phyloP scores from a whole-genome alignment of 1,140 invertebrate genomes.

The Sarcophaga peregrina region DNA sequence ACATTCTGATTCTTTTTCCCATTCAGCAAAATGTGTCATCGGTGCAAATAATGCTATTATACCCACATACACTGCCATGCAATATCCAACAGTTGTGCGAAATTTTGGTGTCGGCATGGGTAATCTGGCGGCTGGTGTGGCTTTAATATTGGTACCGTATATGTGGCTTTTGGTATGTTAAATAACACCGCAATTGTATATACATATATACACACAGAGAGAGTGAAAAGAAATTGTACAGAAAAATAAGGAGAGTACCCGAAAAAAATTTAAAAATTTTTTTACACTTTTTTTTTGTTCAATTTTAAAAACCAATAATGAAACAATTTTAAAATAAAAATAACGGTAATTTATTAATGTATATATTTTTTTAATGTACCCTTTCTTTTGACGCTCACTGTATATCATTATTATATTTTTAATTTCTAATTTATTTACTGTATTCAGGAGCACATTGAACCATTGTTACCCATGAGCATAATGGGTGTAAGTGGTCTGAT shows the following conservation, averaged over 20 bases:
- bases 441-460: conserved; percentile 66
- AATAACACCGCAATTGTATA: background rate
- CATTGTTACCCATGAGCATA: conserved; percentile 72
- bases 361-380: too few relatives aligned
- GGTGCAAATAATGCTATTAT: conserved; percentile 77
- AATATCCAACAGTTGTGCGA: conserved; percentile 78
- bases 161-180: conserved; percentile 76
- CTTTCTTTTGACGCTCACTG: too few relatives aligned
- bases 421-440: conserved; percentile 15
- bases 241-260: too few relatives aligned
- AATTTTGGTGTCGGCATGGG: conserved; percentile 79
- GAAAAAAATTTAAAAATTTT: background rate
- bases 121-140: conserved; percentile 77
- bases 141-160: conserved; percentile 76
- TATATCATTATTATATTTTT: background rate
- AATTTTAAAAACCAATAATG: too few relatives aligned
- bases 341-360: too few relatives aligned
- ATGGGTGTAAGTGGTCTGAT: conserved; percentile 72
- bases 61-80: conserved; percentile 78
- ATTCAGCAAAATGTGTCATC: conserved; percentile 73
- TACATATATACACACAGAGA: too few relatives aligned
- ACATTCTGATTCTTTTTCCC: background rate
- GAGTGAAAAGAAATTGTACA: too few relatives aligned
- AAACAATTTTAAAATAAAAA: too few relatives aligned
- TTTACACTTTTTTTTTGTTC: too few relatives aligned